Conservation (phyloP, 2,888 invertebrate species). For the Cheilosia grossa region DNA sequence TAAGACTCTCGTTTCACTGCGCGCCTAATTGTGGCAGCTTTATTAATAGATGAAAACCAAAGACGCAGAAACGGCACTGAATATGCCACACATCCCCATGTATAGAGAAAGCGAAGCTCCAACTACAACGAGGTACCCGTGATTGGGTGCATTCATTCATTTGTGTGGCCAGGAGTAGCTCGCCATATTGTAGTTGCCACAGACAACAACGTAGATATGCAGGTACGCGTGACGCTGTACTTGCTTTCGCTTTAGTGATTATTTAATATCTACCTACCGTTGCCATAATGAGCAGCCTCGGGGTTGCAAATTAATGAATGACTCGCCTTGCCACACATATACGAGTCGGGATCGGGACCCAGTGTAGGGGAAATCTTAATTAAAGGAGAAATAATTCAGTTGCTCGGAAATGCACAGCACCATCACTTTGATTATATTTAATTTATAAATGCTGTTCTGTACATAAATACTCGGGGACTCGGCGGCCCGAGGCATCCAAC, state of each 20-base stretch:
- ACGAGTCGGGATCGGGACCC: neutral
- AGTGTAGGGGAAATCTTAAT: conserved; percentile 35
- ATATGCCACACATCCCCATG: conserved; percentile 59
- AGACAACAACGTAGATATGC: conserved; percentile 37
- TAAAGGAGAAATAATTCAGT: conserved; percentile 45
- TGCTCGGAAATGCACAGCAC: conserved; percentile 37
- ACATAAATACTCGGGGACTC: neutral
- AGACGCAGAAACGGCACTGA: conserved; percentile 44
- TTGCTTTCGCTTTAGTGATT: conserved; percentile 50
- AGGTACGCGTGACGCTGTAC: conserved; percentile 13
- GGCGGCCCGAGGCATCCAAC: neutral
- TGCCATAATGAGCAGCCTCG: conserved; percentile 53
- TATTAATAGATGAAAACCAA: conserved; percentile 72
- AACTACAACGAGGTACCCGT: conserved; percentile 40
- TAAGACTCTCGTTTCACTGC: conserved; percentile 63
- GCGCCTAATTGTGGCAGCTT: conserved; percentile 74
- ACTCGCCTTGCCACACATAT: conserved; percentile 42
- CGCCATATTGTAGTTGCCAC: conserved; percentile 14
- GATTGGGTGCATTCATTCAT: conserved; percentile 72
- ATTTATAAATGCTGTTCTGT: neutral
- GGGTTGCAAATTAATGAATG: conserved; percentile 62
- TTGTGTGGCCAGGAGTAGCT: conserved; percentile 42
- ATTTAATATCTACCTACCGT: conserved; percentile 20
- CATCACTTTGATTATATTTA: conserved; percentile 11
- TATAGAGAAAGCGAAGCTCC: conserved; percentile 64